Evolutionary conservation across 2,113 vertebrate genomes (phyloP).

Genomic region (Seriola dumerili): DNA sequence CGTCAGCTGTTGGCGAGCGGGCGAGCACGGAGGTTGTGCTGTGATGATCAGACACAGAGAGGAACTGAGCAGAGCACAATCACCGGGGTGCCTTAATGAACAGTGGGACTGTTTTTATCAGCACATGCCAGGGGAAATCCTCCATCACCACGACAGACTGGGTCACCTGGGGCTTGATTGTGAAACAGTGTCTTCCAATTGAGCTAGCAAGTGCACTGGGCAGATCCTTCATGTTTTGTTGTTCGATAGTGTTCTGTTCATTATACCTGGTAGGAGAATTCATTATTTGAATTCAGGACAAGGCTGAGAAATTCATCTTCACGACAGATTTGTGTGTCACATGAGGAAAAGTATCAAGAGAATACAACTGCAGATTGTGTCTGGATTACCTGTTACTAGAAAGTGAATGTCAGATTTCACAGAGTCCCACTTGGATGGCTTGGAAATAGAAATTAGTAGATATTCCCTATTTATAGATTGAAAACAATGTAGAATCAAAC

Average conservation of each 20-base stretch:
- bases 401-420: neutral
- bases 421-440: neutral
- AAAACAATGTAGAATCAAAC: neutral
- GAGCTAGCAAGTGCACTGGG: neutral
- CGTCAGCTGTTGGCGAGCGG: conserved; percentile 57
- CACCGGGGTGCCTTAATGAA: conserved; percentile 45
- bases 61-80: conserved; percentile 35
- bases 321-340: conserved; percentile 12
- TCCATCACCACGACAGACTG: conserved; percentile 62
- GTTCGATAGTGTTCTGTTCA: neutral
- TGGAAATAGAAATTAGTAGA: too few species aligned
- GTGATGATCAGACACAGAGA: conserved; percentile 49
- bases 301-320: conserved; percentile 9
- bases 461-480: neutral
- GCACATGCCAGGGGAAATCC: conserved; percentile 42
- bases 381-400: neutral
- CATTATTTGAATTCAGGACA: conserved; percentile 21
- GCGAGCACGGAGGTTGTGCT: conserved; percentile 40
- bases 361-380: conserved; percentile 1
- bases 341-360: neutral
- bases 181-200: conserved; percentile 13
- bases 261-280: neutral
- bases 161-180: conserved; percentile 27
- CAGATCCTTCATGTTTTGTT: conserved; percentile 32
- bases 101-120: conserved; percentile 55